phyloP scores from a whole-genome alignment of 2,797 vertebrate genomes.

The Enteromius thamalakanensis region DNA sequence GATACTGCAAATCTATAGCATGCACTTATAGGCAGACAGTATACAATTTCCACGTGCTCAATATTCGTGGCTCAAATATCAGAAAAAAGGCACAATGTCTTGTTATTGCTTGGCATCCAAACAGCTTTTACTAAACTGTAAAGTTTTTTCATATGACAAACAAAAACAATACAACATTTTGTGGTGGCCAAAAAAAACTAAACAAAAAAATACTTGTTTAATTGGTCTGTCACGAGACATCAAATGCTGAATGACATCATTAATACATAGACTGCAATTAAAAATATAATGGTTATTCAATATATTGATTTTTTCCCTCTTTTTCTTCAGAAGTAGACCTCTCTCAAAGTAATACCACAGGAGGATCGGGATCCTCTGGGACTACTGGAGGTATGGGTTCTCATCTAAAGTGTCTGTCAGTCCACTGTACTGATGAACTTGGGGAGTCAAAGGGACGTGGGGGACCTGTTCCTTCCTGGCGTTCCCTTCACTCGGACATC shows the following conservation, averaged over 20 bases:
- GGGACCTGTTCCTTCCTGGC: conserved; percentile 92
- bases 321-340: conserved; percentile 63
- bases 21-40: too few relatives aligned
- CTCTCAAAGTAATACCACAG: conserved; percentile 83
- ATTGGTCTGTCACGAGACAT: neutral
- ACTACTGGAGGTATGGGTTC: conserved; percentile 79
- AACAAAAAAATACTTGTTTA: neutral
- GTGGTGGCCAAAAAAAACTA: neutral
- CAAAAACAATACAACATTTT: neutral
- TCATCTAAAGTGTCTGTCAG: conserved; percentile 97
- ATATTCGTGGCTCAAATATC: too few relatives aligned
- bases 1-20: too few relatives aligned
- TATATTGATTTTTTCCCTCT: neutral
- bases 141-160: too few relatives aligned
- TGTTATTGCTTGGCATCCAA: too few relatives aligned
- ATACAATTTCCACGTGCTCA: too few relatives aligned
- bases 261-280: neutral
- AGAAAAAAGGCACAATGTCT: too few relatives aligned
- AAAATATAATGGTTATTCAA: neutral
- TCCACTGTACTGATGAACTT: conserved; percentile 97
- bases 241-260: neutral
- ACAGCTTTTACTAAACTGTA: too few relatives aligned
- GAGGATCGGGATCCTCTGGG: conserved; percentile 63
- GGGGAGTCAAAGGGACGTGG: conserved; percentile 90
- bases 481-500: conserved; percentile 97